phyloP scores from a whole-genome alignment of 2,113 vertebrate species.

The Promerops cafer region DNA sequence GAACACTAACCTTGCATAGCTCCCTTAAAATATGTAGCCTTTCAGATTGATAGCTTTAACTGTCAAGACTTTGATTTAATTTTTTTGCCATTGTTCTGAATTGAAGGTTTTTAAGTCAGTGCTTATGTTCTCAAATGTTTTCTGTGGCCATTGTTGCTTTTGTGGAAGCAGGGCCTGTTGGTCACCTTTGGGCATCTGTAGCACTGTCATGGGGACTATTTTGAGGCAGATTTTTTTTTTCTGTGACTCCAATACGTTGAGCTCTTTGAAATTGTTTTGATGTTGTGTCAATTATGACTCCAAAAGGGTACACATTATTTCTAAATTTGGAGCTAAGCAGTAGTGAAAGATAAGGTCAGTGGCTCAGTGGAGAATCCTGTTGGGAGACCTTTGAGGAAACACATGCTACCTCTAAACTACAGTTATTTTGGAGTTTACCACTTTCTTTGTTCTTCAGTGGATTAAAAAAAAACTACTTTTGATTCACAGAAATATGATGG shows the following conservation, averaged over 20 bases:
- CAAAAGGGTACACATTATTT: not conserved
- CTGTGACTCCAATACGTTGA: not conserved
- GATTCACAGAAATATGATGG: not conserved
- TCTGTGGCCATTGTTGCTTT: rapidly evolving
- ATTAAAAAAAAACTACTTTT: not conserved
- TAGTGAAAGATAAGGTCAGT: not conserved
- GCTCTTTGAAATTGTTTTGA: not conserved
- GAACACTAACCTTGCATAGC: rapidly evolving
- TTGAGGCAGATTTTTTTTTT: not conserved
- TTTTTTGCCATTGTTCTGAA: not conserved
- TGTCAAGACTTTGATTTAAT: not conserved
- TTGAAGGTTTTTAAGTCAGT: not conserved
- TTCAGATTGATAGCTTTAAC: not conserved
- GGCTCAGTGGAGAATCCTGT: not conserved
- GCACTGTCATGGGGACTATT: rapidly evolving
- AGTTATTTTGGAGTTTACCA: not conserved
- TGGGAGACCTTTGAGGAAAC: not conserved
- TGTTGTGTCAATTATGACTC: not conserved
- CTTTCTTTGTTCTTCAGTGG: not conserved
- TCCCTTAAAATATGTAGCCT: not conserved
- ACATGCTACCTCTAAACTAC: not conserved
- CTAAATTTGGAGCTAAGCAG: not conserved
- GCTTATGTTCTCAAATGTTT: rapidly evolving
- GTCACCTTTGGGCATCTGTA: not conserved
- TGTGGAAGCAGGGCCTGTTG: too few relatives aligned